Base-by-base conservation (phyloP, 2,797 vertebrate genomes). In the Rachycentron canadum region DNA sequence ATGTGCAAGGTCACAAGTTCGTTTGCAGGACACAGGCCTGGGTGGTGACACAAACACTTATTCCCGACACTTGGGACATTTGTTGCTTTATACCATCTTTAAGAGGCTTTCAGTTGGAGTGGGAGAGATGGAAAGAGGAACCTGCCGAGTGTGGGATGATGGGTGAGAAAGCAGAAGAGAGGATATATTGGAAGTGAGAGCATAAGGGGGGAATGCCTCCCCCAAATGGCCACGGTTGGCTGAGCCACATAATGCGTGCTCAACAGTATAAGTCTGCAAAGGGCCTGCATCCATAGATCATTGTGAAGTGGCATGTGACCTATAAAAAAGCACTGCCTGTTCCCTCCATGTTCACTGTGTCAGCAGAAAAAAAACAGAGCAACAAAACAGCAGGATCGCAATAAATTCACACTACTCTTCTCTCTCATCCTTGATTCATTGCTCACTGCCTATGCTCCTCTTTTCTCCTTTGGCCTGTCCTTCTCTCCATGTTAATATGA, bases 291-390 rank as follows among this genome's bases (percentile, higher is more conserved):
- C 91, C 85, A 92, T 95, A 94, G 90, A 95, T 95, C 94, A 95
- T 90, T 89, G 89, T 89, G 90, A 92, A 93, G 86, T 92, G 95
- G 92, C 94, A 90, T 95, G 89, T 92, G 94, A 95, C 95, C 94
- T 94, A 93, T 93, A 89, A 91, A 93, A 90, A 72, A 62, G 25
- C 28, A 30, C 71, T 72, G 84, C 83, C 87, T 84, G 81, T 84
- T 85, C 81, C 81, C 83, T 79, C 71, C 86, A 80, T 87, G 88
- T 93, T 93, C 82, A 82, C 86, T 79, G 87, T 89, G 93, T 95
- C 93, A 94, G 92, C 94, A 95, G 86, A 91, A 95, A 88, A 90
- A 91, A 90, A 88, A 88, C 82, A 89, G 74, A 88, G 85, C 88
- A 90, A 91, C 88, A 90, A 89, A 89, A 90, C 69, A 63, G 77